phyloP scores from a whole-genome alignment of 1,140 invertebrate species.

The Triops cancriformis region DNA sequence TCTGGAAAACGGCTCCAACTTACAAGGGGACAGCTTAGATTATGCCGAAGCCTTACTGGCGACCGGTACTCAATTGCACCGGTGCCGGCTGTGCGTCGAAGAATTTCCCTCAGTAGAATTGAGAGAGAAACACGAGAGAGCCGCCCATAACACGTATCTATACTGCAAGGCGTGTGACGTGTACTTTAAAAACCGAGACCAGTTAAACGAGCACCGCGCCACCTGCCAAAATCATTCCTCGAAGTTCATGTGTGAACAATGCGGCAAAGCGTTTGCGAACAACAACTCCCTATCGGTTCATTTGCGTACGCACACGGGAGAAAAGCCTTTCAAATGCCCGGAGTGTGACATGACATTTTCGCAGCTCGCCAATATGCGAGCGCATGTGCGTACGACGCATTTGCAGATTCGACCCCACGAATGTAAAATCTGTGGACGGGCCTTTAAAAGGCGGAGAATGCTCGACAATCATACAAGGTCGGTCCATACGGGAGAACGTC shows the following conservation, averaged over 20 bases:
- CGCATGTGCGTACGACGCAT: constrained; percentile 26
- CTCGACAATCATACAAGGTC: constrained; percentile 74
- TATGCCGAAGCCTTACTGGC: constrained; percentile 17
- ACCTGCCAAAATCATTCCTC: constrained; percentile 8
- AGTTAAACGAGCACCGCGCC: not conserved
- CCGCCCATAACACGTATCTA: not conserved
- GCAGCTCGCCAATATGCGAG: constrained; percentile 21
- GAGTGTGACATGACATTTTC: constrained; percentile 26
- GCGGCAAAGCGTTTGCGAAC: constrained; percentile 22
- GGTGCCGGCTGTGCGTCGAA: constrained; percentile 18
- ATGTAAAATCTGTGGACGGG: constrained; percentile 49
- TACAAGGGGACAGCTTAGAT: not conserved
- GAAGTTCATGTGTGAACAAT: constrained; percentile 21
- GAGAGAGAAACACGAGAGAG: not conserved
- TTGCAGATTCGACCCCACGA: constrained; percentile 26
- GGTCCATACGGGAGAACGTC: constrained; percentile 66
- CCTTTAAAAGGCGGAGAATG: constrained; percentile 62
- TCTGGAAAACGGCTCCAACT: not conserved
- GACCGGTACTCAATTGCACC: not conserved
- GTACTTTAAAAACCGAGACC: not conserved
- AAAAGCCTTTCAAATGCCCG: constrained; percentile 29
- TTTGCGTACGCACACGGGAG: constrained; percentile 28
- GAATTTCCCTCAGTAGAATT: not conserved
- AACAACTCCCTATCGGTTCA: constrained; percentile 18
- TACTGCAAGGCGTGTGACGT: not conserved